Evolutionary conservation across 1,140 invertebrate species (phyloP).

Genomic region (Halesus radiatus): DNA sequence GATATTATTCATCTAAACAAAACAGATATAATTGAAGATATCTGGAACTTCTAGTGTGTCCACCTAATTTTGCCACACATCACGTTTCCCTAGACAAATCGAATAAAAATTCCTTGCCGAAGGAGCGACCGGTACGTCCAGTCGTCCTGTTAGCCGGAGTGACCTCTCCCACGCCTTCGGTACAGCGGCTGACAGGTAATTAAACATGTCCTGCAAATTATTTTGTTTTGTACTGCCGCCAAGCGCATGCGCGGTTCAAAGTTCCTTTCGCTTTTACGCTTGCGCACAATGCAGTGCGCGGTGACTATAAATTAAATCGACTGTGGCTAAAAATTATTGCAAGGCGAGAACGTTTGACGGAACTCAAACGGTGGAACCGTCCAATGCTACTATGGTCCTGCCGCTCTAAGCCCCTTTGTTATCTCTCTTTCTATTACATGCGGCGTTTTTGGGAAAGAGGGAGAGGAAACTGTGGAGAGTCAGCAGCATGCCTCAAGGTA

Average conservation of each 20-base stretch:
- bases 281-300: constrained; percentile 14
- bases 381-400: too few species aligned
- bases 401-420: too few species aligned
- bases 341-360: not conserved
- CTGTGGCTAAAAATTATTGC: not conserved
- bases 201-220: constrained; percentile 50
- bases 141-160: not conserved
- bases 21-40: too few species aligned
- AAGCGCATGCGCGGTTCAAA: constrained; percentile 24
- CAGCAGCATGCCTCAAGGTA: not conserved
- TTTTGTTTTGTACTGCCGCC: constrained; percentile 46
- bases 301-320: constrained; percentile 25
- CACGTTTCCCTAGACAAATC: constrained; percentile 4
- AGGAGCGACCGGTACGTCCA: not conserved
- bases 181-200: constrained; percentile 32
- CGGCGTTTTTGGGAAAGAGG: too few species aligned
- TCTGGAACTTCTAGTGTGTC: too few species aligned
- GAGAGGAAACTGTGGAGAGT: not conserved
- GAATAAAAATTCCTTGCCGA: constrained; percentile 20
- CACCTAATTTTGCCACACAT: not conserved
- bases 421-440: too few species aligned
- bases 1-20: too few species aligned
- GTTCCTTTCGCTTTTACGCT: constrained; percentile 38
- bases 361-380: not conserved
- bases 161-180: constrained; percentile 23